Evolutionary conservation across 2,797 vertebrate species (phyloP).

Genomic region (Scolopax bukidnonensis): DNA sequence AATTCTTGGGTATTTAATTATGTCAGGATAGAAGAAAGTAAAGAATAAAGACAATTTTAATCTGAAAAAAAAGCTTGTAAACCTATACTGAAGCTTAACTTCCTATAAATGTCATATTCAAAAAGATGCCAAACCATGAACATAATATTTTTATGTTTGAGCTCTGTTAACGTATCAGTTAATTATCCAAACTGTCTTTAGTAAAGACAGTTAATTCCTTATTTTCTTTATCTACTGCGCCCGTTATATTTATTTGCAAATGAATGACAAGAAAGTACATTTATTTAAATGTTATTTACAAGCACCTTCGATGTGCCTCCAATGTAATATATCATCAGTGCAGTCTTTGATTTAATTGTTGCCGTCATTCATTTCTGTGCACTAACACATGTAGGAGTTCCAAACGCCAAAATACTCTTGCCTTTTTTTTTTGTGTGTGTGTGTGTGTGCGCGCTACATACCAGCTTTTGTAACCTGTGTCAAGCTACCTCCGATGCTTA

Average conservation of each 20-base stretch:
- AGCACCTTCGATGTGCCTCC: neutral
- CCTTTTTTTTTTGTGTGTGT: neutral
- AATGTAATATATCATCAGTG: neutral
- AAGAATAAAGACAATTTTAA: neutral
- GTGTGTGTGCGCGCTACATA: neutral
- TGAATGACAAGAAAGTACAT: neutral
- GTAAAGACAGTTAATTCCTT: neutral
- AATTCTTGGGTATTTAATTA: neutral
- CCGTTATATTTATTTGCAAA: neutral
- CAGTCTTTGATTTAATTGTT: slow-evolving; percentile 42
- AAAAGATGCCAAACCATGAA: neutral
- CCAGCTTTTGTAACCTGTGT: slow-evolving; percentile 70
- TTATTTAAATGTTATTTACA: slow-evolving; percentile 30
- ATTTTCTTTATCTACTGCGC: neutral
- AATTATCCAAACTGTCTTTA: neutral
- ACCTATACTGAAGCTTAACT: neutral
- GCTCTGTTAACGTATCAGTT: neutral
- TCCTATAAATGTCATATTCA: neutral
- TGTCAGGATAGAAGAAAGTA: neutral
- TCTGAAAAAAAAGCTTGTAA: neutral
- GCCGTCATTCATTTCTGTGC: slow-evolving; percentile 27
- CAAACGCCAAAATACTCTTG: slow-evolving; percentile 5
- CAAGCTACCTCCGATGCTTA: slow-evolving; percentile 62
- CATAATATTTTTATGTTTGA: neutral
- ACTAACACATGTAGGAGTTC: slow-evolving; percentile 24